Base-by-base conservation (phyloP, 2,797 vertebrate species). In the Trichosurus vulpecula region DNA sequence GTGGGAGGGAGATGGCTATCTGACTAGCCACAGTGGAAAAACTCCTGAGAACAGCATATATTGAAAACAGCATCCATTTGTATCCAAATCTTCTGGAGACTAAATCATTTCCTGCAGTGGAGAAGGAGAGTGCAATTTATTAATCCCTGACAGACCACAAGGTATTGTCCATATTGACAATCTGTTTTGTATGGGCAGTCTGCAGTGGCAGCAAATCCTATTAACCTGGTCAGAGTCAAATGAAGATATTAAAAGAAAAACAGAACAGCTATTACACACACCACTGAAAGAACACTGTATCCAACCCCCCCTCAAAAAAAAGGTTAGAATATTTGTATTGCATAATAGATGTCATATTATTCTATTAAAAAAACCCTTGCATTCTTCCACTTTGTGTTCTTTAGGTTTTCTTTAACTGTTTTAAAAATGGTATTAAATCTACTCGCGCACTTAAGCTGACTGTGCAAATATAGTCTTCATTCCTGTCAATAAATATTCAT, bases 171-270 rank as follows among this genome's bases (percentile, higher is more conserved):
- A 89, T 96, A 97, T 94, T 97, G 97, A 98, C 96, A 98, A 91
- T 93, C 93, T 93, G 54, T 97, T 98, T 96, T 94, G 93, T 93
- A 94, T 95, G 93, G 95, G 90, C 52, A 97, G 92, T 92, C 53
- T 96, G 93, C 56, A 96, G 95, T 93, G 95, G 94, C 94, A 97
- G 90, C 97, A 97, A 97, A 98, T 98, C 96, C 95, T 98, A 95
- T 97, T 97, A 98, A 97, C 74, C 92, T 96, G 95, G 41, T 94
- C 97, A 98, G 98, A 98, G 97, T 97, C 98, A 98, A 98, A 98
- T 97, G 66, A 97, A 97, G 96, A 96, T 55, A 96, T 97, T 97
- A 95, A 95, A 96, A 97, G 92, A 98, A 92, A 95, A 16, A 96
- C n/a, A 96, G 93, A 98, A 92, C 27, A 95, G 54, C 93, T 93